Evolutionary conservation across 2,797 vertebrate species (phyloP).

Genomic region (Aratinga solstitialis): DNA sequence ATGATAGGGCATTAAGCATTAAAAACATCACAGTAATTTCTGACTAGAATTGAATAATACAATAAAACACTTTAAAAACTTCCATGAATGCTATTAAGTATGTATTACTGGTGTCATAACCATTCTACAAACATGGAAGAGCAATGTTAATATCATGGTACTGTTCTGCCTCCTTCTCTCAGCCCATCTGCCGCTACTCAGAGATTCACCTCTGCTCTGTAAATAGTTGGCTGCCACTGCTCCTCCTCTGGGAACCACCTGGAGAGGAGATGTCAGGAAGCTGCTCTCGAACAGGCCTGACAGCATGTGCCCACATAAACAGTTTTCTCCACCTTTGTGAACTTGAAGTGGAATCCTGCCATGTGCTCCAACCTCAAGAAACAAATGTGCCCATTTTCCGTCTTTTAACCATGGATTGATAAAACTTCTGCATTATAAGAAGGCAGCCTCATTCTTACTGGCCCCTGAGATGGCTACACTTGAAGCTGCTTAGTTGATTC

Average conservation of each 20-base stretch:
- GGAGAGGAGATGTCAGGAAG: neutral
- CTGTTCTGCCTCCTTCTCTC: neutral
- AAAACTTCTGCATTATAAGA: neutral
- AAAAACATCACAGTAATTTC: neutral
- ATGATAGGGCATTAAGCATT: neutral
- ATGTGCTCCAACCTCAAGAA: neutral
- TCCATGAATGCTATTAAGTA: neutral
- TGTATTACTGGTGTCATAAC: rapidly evolving
- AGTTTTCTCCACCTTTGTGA: neutral
- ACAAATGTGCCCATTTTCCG: neutral
- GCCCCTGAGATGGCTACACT: neutral
- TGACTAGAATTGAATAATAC: neutral
- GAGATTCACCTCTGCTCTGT: neutral
- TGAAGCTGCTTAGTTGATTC: neutral
- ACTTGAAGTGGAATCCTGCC: neutral
- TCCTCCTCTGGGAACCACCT: neutral
- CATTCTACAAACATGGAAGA: neutral
- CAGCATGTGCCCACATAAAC: neutral
- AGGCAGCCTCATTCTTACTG: neutral
- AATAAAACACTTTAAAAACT: neutral
- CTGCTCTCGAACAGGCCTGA: neutral
- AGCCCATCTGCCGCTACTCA: rapidly evolving
- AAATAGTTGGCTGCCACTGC: neutral
- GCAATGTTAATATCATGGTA: neutral
- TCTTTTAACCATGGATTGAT: neutral